phyloP scores from a whole-genome alignment of 30 jellyfish, hydroid and myxozoan genomes.

The Aurelia coerulea region DNA sequence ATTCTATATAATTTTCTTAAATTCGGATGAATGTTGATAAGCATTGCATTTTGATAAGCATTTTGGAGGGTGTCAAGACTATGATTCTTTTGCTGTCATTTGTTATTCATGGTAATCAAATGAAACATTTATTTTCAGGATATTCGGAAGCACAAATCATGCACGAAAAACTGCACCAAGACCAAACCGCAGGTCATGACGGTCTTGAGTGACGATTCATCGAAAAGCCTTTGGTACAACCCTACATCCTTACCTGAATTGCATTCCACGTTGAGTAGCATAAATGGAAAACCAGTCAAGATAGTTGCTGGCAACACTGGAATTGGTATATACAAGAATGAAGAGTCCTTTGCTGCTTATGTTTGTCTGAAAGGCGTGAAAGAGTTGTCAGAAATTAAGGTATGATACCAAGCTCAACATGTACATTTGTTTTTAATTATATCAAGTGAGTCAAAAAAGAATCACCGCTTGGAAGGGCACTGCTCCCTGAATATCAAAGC shows the following conservation, averaged over 20 bases:
- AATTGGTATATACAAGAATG: slow-evolving; percentile 37
- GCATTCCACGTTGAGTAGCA: neutral
- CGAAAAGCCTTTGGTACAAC: slow-evolving; percentile 24
- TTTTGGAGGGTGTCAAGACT: no score
- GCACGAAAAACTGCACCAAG: slow-evolving; percentile 37
- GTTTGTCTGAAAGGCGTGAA: slow-evolving; percentile 35
- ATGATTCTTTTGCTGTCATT: no score
- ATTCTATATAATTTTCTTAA: no score
- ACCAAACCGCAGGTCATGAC: slow-evolving; percentile 10
- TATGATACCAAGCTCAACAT: neutral
- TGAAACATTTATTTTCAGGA: neutral
- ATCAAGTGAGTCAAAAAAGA: no score
- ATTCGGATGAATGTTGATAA: no score
- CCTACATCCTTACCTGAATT: slow-evolving; percentile 33
- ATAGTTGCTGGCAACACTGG: slow-evolving; percentile 56
- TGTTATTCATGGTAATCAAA: no score
- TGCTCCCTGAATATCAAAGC: no score
- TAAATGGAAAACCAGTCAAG: neutral
- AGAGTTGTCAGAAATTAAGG: slow-evolving; percentile 51
- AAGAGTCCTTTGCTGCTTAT: slow-evolving; percentile 17
- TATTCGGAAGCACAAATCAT: slow-evolving; percentile 21
- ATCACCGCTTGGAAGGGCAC: no score
- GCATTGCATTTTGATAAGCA: no score
- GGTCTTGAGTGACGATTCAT: neutral
- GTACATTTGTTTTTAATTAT: no score